Evolutionary conservation across 2,888 invertebrate species (phyloP).

Genomic region (Erebia aethiops): DNA sequence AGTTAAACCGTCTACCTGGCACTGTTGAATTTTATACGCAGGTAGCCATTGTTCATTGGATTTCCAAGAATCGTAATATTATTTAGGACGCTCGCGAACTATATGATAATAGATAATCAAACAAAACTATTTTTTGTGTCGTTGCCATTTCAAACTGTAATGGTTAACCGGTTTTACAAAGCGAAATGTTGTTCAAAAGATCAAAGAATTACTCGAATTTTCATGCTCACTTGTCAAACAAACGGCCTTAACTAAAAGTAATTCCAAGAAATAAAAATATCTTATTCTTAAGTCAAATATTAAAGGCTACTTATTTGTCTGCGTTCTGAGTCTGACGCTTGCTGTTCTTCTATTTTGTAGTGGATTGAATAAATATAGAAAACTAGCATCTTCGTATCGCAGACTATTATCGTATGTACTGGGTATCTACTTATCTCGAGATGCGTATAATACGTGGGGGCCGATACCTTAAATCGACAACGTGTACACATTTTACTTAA

Average conservation of each 20-base stretch:
- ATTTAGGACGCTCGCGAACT: slow-evolving; percentile 14
- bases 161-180: slow-evolving; percentile 6
- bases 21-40: slow-evolving; percentile 37
- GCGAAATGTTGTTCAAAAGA: slow-evolving; percentile 5
- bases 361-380: not conserved
- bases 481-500: no score
- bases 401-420: no score
- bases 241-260: slow-evolving; percentile 3
- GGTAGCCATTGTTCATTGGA: slow-evolving; percentile 37
- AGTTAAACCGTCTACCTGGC: slow-evolving; percentile 36
- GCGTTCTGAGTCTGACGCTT: not conserved
- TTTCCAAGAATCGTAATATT: slow-evolving; percentile 28
- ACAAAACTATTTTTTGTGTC: slow-evolving; percentile 14
- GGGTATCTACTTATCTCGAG: not conserved
- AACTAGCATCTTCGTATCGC: not conserved
- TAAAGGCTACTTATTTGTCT: not conserved
- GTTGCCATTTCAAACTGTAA: slow-evolving; percentile 10
- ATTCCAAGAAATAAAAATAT: not conserved
- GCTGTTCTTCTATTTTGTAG: not conserved
- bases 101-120: slow-evolving; percentile 6
- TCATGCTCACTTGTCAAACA: not conserved
- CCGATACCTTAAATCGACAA: no score
- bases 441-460: not conserved
- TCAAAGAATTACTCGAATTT: slow-evolving; percentile 1
- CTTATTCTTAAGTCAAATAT: not conserved